phyloP scores from a whole-genome alignment of 2,113 vertebrate genomes.

The Oenanthe oenanthe region DNA sequence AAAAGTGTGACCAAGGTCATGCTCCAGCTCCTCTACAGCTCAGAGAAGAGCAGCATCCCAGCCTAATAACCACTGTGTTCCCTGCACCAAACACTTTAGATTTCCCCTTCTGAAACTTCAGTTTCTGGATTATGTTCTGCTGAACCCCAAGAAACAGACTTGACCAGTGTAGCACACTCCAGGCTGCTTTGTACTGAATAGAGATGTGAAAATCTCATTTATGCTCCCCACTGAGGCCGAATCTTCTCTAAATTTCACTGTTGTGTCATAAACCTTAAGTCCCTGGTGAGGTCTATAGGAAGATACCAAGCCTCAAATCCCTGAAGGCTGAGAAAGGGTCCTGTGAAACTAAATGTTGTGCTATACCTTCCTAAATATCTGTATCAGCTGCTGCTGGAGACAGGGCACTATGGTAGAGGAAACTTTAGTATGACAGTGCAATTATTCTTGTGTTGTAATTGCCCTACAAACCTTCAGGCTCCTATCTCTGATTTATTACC shows the following conservation, averaged over 20 bases:
- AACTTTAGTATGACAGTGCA: background rate
- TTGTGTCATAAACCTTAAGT: background rate
- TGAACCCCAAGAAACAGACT: background rate
- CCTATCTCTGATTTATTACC: background rate
- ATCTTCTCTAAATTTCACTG: background rate
- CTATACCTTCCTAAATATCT: background rate
- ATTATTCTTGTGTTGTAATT: background rate
- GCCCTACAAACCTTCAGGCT: background rate
- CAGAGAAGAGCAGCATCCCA: background rate
- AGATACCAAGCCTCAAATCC: background rate
- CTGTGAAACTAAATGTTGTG: background rate
- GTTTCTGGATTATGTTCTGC: background rate
- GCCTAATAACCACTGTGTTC: background rate
- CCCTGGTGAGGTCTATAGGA: background rate
- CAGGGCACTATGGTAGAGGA: background rate
- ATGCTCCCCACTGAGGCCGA: background rate
- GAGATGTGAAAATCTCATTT: background rate
- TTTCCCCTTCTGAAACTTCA: background rate
- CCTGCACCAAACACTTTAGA: fast-evolving
- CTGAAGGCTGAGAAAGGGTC: background rate
- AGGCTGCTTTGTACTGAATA: background rate
- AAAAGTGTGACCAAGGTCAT: background rate
- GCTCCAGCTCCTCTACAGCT: background rate
- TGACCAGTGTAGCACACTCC: background rate
- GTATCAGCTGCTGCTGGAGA: background rate